Evolutionary conservation across 2,113 vertebrate species (phyloP).

Genomic region (Chamaea fasciata): DNA sequence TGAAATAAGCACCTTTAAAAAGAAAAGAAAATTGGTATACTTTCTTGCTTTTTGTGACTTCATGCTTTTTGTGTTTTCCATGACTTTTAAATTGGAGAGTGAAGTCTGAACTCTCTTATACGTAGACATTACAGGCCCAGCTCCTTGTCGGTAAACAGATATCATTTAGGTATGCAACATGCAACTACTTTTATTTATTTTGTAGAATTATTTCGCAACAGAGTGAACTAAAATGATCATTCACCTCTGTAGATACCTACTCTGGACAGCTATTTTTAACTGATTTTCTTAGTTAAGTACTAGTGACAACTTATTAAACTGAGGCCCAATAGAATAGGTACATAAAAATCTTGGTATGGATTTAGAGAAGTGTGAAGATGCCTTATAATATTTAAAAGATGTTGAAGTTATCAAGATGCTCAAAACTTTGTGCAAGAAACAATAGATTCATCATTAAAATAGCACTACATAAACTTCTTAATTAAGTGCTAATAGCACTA

Average conservation of each 20-base stretch:
- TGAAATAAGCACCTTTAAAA: neutral
- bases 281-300: neutral
- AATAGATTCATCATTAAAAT: neutral
- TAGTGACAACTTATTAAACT: neutral
- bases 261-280: neutral
- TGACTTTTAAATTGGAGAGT: neutral
- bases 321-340: neutral
- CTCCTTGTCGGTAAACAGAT: neutral
- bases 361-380: neutral
- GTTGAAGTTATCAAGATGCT: neutral
- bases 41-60: neutral
- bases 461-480: neutral
- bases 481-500: neutral
- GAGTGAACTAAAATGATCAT: neutral
- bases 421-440: conserved; percentile 18
- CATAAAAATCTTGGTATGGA: neutral
- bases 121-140: neutral
- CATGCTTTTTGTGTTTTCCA: neutral
- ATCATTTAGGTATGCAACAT: neutral
- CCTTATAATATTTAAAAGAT: neutral
- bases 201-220: neutral
- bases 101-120: neutral
- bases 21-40: neutral
- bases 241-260: neutral
- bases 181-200: neutral